Percentiles rank a stretch among this genome's conserved stretches.
Conservation (phyloP, 2,113 vertebrate species). For the Vidua macroura region DNA sequence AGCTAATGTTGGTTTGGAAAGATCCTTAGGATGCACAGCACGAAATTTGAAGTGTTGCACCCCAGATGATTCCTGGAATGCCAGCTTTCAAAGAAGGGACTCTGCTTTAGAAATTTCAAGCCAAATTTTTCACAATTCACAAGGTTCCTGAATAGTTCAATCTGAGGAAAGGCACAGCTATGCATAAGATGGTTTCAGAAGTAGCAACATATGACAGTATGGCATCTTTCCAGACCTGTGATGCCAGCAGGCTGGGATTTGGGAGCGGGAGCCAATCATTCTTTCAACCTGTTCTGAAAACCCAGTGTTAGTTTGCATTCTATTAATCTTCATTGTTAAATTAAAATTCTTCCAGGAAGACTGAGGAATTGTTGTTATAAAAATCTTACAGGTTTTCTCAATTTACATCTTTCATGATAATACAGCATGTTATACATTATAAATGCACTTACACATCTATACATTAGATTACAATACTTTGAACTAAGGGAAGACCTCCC, state of each 20-base stretch:
- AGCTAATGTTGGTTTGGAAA: not conserved
- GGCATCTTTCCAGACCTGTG: not conserved
- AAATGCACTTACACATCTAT: not conserved
- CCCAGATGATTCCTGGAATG: not conserved
- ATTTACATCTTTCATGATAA: not conserved
- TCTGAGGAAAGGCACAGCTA: not conserved
- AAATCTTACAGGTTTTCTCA: not conserved
- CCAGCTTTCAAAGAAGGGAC: not conserved
- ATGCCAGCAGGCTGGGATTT: not conserved
- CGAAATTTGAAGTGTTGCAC: not conserved
- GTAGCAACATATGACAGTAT: not conserved
- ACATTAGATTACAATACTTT: not conserved
- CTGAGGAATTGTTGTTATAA: not conserved
- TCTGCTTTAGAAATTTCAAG: not conserved
- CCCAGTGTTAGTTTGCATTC: not conserved
- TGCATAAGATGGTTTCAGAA: not conserved
- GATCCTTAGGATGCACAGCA: not conserved
- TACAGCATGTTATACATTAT: not conserved
- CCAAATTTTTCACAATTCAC: not conserved
- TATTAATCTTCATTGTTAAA: not conserved
- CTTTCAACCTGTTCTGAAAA: not conserved
- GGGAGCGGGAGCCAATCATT: accelerated
- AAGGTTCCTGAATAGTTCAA: not conserved
- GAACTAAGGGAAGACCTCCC: not conserved
- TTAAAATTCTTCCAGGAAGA: not conserved